These are phyloP conservation scores for mouse (Mus musculus) DNA, from an alignment of 2,113 vertebrate species.

Conservation along the genomic window GRCm39 chr11:17163501-17164000, in stretches of 20 bases:
- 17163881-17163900: background rate
- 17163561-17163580: constrained; percentile 9
- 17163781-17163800: constrained; percentile 21
- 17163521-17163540: background rate
- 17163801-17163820: background rate
- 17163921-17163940: background rate
- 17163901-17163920: background rate
- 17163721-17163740: constrained; percentile 32
- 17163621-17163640: background rate
- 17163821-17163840: background rate
- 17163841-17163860: background rate
- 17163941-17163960: background rate
- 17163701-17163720: background rate
- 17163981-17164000: constrained; percentile 22
- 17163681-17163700: constrained; percentile 42
- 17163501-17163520: background rate
- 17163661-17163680: background rate
- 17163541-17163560: background rate
- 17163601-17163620: constrained; percentile 12
- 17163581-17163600: background rate
- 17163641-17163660: background rate
- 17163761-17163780: constrained; percentile 6
- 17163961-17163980: background rate
- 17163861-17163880: constrained; percentile 13
- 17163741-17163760: constrained; percentile 18